Base-by-base conservation (phyloP, 2,888 invertebrate species). In the Pomacea canaliculata region DNA sequence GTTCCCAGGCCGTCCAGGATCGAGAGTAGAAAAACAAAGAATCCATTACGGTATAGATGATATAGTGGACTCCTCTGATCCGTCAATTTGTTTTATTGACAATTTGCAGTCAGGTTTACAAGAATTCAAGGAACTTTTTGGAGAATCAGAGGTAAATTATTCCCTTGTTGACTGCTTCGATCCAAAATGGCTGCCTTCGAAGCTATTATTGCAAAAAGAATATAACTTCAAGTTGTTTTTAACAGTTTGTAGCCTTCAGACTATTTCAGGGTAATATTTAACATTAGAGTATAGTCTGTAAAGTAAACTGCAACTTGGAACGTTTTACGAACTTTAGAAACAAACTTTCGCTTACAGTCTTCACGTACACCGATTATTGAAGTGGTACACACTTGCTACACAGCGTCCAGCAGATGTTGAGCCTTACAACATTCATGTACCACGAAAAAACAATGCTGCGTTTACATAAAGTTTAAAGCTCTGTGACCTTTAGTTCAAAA, bases 1-100 rank as follows among this genome's bases (percentile, higher is more conserved):
- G 75, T 90, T 90, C 83, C 90, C 90, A 77, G 90, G 90, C 78
- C 87, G 90, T 82, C 90, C 90, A 76, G 90, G 89, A 62, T 88
- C 86, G 82, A 86, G 89, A 84, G 89, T 88, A 83, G 89, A 87
- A 78, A 84, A 88, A 79, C 78, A 83, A 78, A 86, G 85, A 65
- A 82, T 88, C 68, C 80, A 83, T 80, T 89, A 85, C 81, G 84
- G 86, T 66, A 84, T 83, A 59, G 88, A 89, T 82, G 89, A 89
- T 76, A 83, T 84, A 65, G 85, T 85, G 79, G 85, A 86, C 76
- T 81, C 81, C n/a, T 79, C 81, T 70, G 89, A 90, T 80, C 86
- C 87, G 70, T 81, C 86, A 63, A 80, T 87, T 73, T 83, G 83
- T 78, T 83, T 88, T 79, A 85, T 90, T 80, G 87, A 86, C 76